Conservation (phyloP, 2,113 vertebrate genomes). For the Nannospalax galili region DNA sequence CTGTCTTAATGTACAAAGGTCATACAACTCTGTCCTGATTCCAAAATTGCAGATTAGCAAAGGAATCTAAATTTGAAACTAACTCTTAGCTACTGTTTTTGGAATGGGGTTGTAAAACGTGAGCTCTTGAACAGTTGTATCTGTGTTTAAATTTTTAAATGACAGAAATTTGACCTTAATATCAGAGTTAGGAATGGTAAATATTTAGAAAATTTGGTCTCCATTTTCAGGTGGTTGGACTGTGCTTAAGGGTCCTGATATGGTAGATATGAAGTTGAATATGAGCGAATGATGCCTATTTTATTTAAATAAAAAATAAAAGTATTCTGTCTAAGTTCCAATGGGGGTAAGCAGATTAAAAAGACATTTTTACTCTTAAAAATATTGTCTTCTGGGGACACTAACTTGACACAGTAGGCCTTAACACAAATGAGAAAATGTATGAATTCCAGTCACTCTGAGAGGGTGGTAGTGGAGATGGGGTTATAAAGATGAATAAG, state of each 20-base stretch:
- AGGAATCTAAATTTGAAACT: conserved; percentile 71
- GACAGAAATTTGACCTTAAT: conserved; percentile 49
- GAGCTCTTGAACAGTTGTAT: conserved; percentile 59
- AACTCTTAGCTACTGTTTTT: conserved; percentile 19
- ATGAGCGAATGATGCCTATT: not conserved
- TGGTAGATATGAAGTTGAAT: not conserved
- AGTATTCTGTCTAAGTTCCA: too few relatives aligned
- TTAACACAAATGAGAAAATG: too few relatives aligned
- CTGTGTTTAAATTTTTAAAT: conserved; percentile 52
- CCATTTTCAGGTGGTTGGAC: not conserved
- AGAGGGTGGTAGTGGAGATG: too few relatives aligned
- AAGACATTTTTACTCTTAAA: not conserved
- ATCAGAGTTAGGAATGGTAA: conserved; percentile 37
- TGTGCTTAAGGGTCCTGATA: not conserved
- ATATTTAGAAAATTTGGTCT: conserved; percentile 44
- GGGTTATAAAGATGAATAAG: too few relatives aligned
- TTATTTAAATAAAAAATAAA: conserved; percentile 46
- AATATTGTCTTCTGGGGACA: not conserved
- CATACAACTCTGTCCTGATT: conserved; percentile 22
- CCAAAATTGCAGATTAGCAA: conserved; percentile 64
- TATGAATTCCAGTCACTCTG: too few relatives aligned
- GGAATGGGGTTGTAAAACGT: conserved; percentile 64
- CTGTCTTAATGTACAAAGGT: conserved; percentile 36
- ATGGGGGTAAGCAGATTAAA: too few relatives aligned
- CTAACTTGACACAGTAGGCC: too few relatives aligned